These are phyloP conservation scores for Corythornis vintsioides DNA, from an alignment of 2,113 vertebrate species.

Conservation along the genomic window DNA sequence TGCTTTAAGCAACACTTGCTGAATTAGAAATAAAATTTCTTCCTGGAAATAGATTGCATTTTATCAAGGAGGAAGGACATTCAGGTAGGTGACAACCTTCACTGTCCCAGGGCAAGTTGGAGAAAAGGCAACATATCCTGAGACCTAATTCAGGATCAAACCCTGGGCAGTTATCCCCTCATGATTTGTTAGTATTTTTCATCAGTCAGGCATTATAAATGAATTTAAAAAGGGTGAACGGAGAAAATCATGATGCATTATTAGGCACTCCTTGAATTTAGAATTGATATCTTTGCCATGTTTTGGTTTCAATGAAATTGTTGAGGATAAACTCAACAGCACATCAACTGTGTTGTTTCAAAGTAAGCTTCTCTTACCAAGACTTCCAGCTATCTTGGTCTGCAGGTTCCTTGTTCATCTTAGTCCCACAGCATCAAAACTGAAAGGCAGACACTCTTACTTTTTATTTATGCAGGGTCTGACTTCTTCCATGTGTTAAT, in stretches of 20 bases:
- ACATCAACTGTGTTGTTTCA: background rate
- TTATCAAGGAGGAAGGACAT: background rate
- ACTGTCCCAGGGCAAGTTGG: background rate
- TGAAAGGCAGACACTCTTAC: background rate
- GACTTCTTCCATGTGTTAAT: background rate
- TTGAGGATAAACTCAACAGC: background rate
- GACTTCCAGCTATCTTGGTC: background rate
- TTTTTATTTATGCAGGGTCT: background rate
- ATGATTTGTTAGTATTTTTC: background rate
- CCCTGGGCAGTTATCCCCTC: background rate
- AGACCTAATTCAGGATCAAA: background rate
- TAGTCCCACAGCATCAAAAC: background rate
- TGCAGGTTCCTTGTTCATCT: background rate
- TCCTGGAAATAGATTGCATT: background rate
- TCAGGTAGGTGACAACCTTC: background rate
- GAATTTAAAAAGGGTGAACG: background rate
- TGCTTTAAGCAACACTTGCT: slow-evolving; percentile 10
- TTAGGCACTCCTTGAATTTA: background rate
- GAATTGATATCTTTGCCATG: background rate
- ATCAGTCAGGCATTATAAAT: background rate
- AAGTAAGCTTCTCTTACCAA: background rate
- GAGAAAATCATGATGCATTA: background rate
- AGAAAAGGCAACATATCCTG: background rate
- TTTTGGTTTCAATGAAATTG: background rate
- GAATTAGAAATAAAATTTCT: slow-evolving; percentile 18